These are phyloP conservation scores for Brachionus paranguensis DNA, from an alignment of 1,140 invertebrate genomes.

Conservation along the genomic window DNA sequence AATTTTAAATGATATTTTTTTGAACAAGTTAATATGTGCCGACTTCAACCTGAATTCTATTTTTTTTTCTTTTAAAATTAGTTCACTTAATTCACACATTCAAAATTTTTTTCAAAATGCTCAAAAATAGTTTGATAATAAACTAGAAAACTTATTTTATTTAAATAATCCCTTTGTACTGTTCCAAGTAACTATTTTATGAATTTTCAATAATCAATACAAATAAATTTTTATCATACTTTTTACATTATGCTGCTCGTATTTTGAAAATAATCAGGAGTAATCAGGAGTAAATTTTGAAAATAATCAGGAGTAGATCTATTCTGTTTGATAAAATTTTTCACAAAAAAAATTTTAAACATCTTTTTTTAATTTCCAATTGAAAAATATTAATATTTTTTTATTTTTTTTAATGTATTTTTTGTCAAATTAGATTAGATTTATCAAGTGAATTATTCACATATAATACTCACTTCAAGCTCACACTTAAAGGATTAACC, in stretches of 20 bases:
- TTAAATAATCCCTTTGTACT: background rate
- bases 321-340: too few species aligned
- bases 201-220: too few species aligned
- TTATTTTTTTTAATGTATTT: too few species aligned
- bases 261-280: too few species aligned
- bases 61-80: background rate
- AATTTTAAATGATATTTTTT: background rate
- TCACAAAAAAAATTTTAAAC: too few species aligned
- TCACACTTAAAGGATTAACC: background rate
- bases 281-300: too few species aligned
- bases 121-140: background rate
- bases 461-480: background rate
- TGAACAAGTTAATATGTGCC: background rate
- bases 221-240: too few species aligned
- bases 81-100: background rate
- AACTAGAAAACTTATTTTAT: background rate
- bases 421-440: background rate
- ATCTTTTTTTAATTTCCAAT: too few species aligned
- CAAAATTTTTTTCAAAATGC: background rate
- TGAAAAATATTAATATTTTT: too few species aligned
- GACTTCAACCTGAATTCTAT: background rate
- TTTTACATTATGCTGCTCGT: too few species aligned
- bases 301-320: too few species aligned
- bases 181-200: too few species aligned
- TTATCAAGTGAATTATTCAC: background rate